phyloP scores from a whole-genome alignment of 2,888 invertebrate species.

The Leptinotarsa rubiginosa region DNA sequence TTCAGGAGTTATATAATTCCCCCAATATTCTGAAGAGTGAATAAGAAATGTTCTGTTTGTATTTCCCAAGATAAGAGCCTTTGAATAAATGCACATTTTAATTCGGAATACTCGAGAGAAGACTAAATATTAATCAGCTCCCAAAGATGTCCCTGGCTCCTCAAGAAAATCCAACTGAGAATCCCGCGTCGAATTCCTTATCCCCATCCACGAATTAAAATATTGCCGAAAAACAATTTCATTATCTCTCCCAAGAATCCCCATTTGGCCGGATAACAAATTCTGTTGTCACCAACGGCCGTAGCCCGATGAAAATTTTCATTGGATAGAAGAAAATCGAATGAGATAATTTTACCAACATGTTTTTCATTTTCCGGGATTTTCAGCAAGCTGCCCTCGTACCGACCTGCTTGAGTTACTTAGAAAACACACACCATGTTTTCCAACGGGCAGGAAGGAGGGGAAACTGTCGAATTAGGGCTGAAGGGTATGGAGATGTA shows the following conservation, averaged over 20 bases:
- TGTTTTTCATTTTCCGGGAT: conserved; percentile 53
- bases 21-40: too few species aligned
- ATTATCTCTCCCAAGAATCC: not conserved
- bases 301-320: conserved; percentile 44
- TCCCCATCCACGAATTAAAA: not conserved
- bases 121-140: too few species aligned
- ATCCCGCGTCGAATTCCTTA: not conserved
- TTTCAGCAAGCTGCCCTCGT: conserved; percentile 34
- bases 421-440: conserved; percentile 40
- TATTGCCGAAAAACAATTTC: conserved; percentile 12
- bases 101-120: too few species aligned
- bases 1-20: too few species aligned
- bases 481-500: not conserved
- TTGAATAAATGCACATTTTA: too few species aligned
- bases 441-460: not conserved
- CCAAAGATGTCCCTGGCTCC: too few species aligned
- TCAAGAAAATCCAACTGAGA: not conserved
- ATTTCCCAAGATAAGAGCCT: too few species aligned
- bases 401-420: conserved; percentile 4
- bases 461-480: conserved; percentile 1
- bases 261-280: conserved; percentile 2
- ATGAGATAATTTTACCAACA: conserved; percentile 57
- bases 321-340: conserved; percentile 46
- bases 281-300: conserved; percentile 4
- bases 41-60: too few species aligned